Evolutionary conservation across 37 sponge, comb jelly and placozoan genomes (phyloP), one percentile per base, ranked within the genome.

Genomic region (Halichondria panicea): DNA sequence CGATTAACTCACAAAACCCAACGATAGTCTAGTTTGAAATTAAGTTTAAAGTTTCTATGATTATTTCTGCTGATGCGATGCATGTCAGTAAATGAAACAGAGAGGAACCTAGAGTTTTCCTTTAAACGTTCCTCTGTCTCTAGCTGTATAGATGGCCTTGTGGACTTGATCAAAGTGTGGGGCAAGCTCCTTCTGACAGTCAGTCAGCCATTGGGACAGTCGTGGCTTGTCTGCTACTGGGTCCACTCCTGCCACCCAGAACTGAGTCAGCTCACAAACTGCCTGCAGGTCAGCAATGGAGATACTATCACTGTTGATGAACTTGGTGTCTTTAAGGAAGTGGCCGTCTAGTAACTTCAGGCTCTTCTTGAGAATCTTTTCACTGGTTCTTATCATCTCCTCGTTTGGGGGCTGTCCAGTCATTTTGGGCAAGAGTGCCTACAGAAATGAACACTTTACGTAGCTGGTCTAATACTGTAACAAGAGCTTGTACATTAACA

Each of bases 261-360:
- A 79, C 67, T 92, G 92, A 2, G 88, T 83, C 48, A 92, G 43
- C 75, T 92, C 92, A 44, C 92, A 92, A 31, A 87, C 56, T 0
- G 88, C 92, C 59, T 92, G 92, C 39, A 92, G 44, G 72, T 92
- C 92, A 13, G 92, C 92, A 43, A 92, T 83, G 31, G 88, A 86
- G 67, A 92, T 92, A 55, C 83, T 72, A 13, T 78, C 72, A 36
- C 92, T 68, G 33, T 15, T 25, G 33, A 92, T 77, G 76, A 79
- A 92, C 80, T 78, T 74, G 30, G 54, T 63, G 57, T 92, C 80
- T 52, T 82, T 81, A 46, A 92, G 63, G 53, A 75, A 87, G 80
- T 86, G 54, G 35, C 54, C 52, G 31, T 92, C 84, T 0, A 92
- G 54, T 7, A 83, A 44, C 24, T 74, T 41, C 0, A 80, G 15